A percentile compares a stretch with the other conserved stretches of the same genome.
phyloP scores from a whole-genome alignment of 2,888 invertebrate species.

The Polydrusus pterygomalis region DNA sequence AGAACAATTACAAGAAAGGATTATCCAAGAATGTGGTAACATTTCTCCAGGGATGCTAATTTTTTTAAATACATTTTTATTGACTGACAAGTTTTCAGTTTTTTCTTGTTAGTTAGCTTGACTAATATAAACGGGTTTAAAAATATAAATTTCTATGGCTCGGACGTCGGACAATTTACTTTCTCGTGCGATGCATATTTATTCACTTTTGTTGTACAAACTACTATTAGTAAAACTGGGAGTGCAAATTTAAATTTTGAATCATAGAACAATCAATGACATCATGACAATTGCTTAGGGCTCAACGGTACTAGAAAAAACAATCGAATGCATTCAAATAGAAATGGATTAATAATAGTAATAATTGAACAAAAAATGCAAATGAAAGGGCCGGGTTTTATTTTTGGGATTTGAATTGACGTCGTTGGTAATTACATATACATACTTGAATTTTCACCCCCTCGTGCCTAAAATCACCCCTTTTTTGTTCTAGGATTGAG shows the following conservation, averaged over 20 bases:
- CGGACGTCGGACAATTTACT: too few relatives aligned
- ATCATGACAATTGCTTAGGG: background rate
- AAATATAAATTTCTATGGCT: too few relatives aligned
- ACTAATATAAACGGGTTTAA: too few relatives aligned
- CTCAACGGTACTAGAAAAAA: constrained; percentile 4
- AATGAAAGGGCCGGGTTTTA: constrained; percentile 4
- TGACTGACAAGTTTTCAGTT: too few relatives aligned
- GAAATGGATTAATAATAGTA: background rate
- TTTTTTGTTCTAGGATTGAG: background rate
- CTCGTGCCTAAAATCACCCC: background rate
- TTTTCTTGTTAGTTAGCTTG: too few relatives aligned
- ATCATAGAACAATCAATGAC: background rate
- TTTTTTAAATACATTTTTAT: too few relatives aligned
- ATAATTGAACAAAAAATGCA: constrained; percentile 13
- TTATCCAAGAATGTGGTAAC: too few relatives aligned
- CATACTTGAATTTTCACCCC: constrained; percentile 9
- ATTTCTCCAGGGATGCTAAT: too few relatives aligned
- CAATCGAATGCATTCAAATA: background rate
- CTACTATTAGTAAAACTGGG: too few relatives aligned
- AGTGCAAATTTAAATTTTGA: background rate
- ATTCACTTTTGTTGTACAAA: too few relatives aligned
- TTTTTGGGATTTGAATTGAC: constrained; percentile 3
- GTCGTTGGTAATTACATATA: background rate
- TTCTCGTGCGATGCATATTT: too few relatives aligned
- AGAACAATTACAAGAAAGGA: too few relatives aligned